A percentile compares a stretch with the other conserved stretches of the same genome.
Evolutionary conservation across 1,140 invertebrate genomes (phyloP).

Genomic region (Octopus sinensis): DNA sequence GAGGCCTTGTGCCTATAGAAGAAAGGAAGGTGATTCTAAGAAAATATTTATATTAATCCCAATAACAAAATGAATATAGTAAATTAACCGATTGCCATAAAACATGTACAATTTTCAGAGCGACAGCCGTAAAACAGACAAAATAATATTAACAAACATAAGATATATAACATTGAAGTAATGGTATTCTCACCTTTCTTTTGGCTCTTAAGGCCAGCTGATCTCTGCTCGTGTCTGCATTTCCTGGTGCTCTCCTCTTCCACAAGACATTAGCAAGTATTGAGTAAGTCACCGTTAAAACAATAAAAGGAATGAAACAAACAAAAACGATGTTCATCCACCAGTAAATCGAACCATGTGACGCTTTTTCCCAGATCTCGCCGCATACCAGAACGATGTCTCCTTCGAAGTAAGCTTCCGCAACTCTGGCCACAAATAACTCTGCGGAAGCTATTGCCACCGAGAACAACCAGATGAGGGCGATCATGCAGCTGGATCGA

Average conservation of each 20-base stretch:
- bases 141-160: too few species aligned
- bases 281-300: conserved; percentile 60
- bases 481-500: conserved; percentile 49
- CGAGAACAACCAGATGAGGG: conserved; percentile 59
- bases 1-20: too few species aligned
- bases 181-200: conserved; percentile 56
- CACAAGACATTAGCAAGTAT: conserved; percentile 54
- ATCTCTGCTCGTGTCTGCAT: conserved; percentile 59
- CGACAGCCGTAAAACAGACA: too few species aligned
- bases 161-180: too few species aligned
- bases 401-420: conserved; percentile 20
- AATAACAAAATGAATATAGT: too few species aligned
- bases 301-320: conserved; percentile 59
- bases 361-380: conserved; percentile 40
- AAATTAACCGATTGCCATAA: too few species aligned
- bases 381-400: conserved; percentile 31
- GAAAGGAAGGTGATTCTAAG: too few species aligned
- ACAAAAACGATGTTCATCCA: conserved; percentile 59
- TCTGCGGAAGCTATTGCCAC: conserved; percentile 56
- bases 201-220: conserved; percentile 58
- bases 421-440: conserved; percentile 53
- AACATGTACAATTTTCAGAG: too few species aligned
- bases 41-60: too few species aligned
- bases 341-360: conserved; percentile 54
- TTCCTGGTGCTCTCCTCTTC: conserved; percentile 59